Base-by-base conservation (phyloP, 2,888 invertebrate genomes). In the Corbicula japonica region DNA sequence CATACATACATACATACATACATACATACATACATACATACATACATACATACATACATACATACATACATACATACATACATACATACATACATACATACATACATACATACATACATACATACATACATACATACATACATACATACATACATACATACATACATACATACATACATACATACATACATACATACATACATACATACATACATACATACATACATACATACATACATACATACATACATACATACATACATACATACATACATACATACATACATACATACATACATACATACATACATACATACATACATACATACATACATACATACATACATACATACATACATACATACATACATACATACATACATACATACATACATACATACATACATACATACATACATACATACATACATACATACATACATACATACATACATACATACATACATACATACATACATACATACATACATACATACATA, bases 331-430 rank as follows among this genome's bases (percentile, higher is more conserved):
- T 58, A 58, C 58, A 32, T 32, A 58, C 58, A 58, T 32, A 32
- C 58, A 28, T 32, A 58, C 58, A 58, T 58, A 32, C 34, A 58
- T 58, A 58, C 58, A 58, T 32, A 32, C 58, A 32, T 32, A 32
- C 30, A 32, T 34, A 52, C 23, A 66, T 50, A 50, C 21, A 32
- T 52, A 66, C 35, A 66, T 50, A 66, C 28, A 66, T 66, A 66
- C 35, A 66, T 66, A 52, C 35, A 66, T 66, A 66, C 41, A 66
- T 66, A 66, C 35, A 66, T 66, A 66, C 35, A 66, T 50, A 52
- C 35, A 66, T 66, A 66, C 35, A 66, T 66, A 66, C 35, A 66
- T 50, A 66, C 35, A 66, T 66, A 66, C 35, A 66, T 66, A 66
- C 35, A 66, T 66, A 66, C 35, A 66, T 66, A 66, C 35, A 50